These are phyloP conservation scores for Patagioenas fasciata DNA, from an alignment of 2,113 vertebrate species.

Conservation along the genomic window DNA sequence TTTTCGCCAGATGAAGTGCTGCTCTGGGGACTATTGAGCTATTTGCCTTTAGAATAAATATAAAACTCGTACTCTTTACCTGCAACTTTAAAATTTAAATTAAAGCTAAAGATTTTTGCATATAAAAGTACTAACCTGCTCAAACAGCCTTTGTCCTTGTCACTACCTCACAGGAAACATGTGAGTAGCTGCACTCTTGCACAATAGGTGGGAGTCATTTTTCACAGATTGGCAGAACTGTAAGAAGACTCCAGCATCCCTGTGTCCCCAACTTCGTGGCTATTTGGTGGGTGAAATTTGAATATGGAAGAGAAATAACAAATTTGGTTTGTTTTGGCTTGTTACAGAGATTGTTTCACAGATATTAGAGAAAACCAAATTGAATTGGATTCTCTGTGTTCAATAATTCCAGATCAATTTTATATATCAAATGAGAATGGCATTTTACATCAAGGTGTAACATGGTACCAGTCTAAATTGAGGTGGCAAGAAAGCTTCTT, in stretches of 20 bases:
- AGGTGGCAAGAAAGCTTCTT: neutral
- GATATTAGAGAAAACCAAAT: conserved; percentile 14
- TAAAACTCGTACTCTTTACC: neutral
- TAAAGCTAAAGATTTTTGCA: neutral
- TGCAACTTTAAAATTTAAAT: neutral
- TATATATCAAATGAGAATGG: neutral
- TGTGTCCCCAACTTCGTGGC: neutral
- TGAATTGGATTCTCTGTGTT: neutral
- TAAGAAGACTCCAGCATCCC: neutral
- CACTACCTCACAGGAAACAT: neutral
- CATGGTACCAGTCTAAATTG: neutral
- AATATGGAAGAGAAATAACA: neutral
- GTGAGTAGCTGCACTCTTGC: neutral
- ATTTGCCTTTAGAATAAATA: neutral
- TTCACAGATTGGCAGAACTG: conserved; percentile 23
- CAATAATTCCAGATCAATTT: neutral
- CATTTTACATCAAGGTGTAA: neutral
- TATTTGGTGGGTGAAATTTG: neutral
- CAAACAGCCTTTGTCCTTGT: neutral
- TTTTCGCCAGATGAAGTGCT: conserved; percentile 39
- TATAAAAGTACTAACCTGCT: neutral
- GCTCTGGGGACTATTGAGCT: neutral
- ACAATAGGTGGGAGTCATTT: neutral
- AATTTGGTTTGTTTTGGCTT: neutral
- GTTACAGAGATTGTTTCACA: neutral